Evolutionary conservation across 2,797 vertebrate species (phyloP).

Genomic region (Platalea minor): DNA sequence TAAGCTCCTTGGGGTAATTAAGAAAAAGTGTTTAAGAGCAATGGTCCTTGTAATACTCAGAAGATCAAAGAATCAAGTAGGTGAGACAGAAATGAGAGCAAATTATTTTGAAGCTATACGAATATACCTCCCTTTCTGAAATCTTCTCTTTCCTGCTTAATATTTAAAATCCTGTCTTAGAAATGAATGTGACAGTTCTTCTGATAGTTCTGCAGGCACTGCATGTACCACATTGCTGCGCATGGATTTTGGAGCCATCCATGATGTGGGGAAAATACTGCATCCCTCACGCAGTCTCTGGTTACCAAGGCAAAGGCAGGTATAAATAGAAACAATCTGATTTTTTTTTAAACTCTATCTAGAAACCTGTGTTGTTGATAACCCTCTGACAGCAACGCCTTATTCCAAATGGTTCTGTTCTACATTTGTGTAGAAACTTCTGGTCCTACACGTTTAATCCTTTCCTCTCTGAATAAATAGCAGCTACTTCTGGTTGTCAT

Average conservation of each 20-base stretch:
- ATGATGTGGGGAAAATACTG: neutral
- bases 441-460: neutral
- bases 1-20: slow-evolving; percentile 1
- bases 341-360: neutral
- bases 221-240: neutral
- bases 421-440: slow-evolving; percentile 25
- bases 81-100: neutral
- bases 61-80: slow-evolving; percentile 18
- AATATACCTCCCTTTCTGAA: neutral
- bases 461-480: slow-evolving; percentile 4
- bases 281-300: neutral
- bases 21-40: neutral
- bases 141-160: neutral
- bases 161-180: neutral
- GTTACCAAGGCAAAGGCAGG: slow-evolving; percentile 57
- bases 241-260: neutral
- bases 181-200: neutral
- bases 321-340: slow-evolving; percentile 60
- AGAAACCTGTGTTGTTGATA: slow-evolving; percentile 33
- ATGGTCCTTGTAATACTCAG: neutral
- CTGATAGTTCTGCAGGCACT: neutral
- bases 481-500: neutral
- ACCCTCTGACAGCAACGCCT: slow-evolving; percentile 7
- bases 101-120: neutral
- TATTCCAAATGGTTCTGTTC: slow-evolving; percentile 26